A percentile compares a stretch with the other conserved stretches of the same genome.
These are phyloP conservation scores for Ptiloglossa arizonensis DNA, from an alignment of 1,140 invertebrate species.

Conservation along the genomic window DNA sequence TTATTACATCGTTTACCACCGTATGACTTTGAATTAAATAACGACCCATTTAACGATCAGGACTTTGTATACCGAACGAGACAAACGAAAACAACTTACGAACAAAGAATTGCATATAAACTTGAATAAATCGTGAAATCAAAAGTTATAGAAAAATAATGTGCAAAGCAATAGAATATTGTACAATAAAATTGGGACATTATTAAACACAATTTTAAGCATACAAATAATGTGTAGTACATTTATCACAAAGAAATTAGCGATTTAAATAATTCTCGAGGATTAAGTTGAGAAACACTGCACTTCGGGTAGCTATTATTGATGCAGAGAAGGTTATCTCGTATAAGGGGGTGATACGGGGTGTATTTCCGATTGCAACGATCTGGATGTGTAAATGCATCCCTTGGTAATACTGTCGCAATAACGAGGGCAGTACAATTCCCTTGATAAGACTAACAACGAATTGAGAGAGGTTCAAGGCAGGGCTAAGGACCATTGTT, in stretches of 20 bases:
- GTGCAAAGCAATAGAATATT: not conserved
- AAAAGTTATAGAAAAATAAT: not conserved
- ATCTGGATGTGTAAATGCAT: conserved; percentile 21
- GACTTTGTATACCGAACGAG: not conserved
- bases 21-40: conserved; percentile 36
- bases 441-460: conserved; percentile 36
- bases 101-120: not conserved
- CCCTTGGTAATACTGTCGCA: conserved; percentile 18
- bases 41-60: conserved; percentile 14
- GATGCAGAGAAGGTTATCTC: conserved; percentile 57
- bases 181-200: not conserved
- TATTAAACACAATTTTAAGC: not conserved
- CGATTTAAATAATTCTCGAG: not conserved
- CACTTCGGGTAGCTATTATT: conserved; percentile 55
- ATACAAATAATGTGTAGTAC: not conserved
- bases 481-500: conserved; percentile 27
- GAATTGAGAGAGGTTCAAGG: conserved; percentile 30
- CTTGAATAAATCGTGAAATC: not conserved
- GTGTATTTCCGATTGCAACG: conserved; percentile 54
- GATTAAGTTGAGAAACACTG: conserved; percentile 60
- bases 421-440: conserved; percentile 16
- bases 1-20: conserved; percentile 30
- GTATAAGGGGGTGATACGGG: conserved; percentile 52
- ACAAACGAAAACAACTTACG: not conserved
- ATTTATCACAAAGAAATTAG: not conserved